Base-by-base conservation (phyloP, 2,797 vertebrate species). In the Poeciliopsis presidionis region DNA sequence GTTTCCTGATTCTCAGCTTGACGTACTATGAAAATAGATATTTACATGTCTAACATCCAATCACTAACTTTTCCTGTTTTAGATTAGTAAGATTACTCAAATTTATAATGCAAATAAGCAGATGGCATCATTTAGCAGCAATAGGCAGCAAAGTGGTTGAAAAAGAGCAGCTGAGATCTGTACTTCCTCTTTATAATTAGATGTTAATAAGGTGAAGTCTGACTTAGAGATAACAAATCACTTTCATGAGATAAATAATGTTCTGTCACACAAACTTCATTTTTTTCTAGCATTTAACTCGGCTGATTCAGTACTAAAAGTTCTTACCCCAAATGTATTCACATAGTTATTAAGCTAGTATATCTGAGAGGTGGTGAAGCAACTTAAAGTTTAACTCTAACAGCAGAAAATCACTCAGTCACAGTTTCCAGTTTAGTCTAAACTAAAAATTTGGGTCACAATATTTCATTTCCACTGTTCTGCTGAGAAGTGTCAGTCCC, bases 291-390 rank as follows among this genome's bases (percentile, higher is more conserved):
- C 20, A 41, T 1, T 41, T 63, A 33, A 9, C 4, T 36, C 1
- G 20, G 61, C 30, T 63, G 28, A 20, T 36, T 65, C 41, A 41
- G 20, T 13, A 41, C 36, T 41, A 25, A 25, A 67, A 13, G 3
- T 22, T 39, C 16, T 41, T 22, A 4, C 3, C 20, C 22, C 41
- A 25, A 53, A 41, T 67, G 1, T 67, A 67, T 12, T 41, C 63
- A 2, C 63, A 12, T 36, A 41, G 36, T 90, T 86, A 84, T 88
- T 73, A 49, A 75, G 51, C 73, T 87, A 84, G 76, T 85, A 75
- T 85, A 81, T 80, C 16, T 47, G 25, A 47, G n/a, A 72, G 70
- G n/a, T 72, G n/a, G 25, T 45, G 69, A 46, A 18, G 28, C 36
- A 67, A 9, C 20, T 67, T 25, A 67, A 7, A 41, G 8, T 25